phyloP scores from a whole-genome alignment of 1,140 invertebrate species.

The Apocrypta bakeri region DNA sequence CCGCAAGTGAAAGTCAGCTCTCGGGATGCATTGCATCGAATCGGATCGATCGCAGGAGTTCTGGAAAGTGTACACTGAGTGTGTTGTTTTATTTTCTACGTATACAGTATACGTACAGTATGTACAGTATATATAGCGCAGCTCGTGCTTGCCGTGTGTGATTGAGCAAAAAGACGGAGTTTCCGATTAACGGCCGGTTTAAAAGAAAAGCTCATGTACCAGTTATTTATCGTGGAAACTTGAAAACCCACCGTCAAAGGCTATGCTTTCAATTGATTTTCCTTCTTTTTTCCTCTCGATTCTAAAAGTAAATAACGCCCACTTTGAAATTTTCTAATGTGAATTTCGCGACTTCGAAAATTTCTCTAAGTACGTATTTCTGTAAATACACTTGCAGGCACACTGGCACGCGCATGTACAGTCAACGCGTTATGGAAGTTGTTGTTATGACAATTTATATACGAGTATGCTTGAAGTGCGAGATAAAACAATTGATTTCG shows the following conservation, averaged over 20 bases:
- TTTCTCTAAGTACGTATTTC: too few relatives aligned
- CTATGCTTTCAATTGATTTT: too few relatives aligned
- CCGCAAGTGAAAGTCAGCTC: constrained; percentile 9
- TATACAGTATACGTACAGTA: too few relatives aligned
- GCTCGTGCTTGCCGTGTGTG: too few relatives aligned
- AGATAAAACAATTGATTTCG: constrained; percentile 29
- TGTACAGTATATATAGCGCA: not conserved
- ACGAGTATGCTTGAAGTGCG: too few relatives aligned
- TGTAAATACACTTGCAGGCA: not conserved
- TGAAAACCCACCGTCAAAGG: not conserved
- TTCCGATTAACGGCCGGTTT: not conserved
- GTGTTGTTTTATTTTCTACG: not conserved
- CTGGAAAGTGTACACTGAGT: not conserved
- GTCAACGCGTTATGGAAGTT: too few relatives aligned
- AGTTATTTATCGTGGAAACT: not conserved
- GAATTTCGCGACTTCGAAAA: too few relatives aligned
- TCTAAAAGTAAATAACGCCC: not conserved
- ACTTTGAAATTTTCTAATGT: not conserved
- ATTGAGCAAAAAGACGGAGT: not conserved
- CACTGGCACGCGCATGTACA: too few relatives aligned
- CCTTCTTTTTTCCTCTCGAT: too few relatives aligned
- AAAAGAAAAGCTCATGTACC: not conserved
- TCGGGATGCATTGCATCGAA: not conserved
- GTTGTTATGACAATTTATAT: too few relatives aligned
- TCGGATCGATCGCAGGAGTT: not conserved